A percentile compares a stretch with the other conserved stretches of the same genome.
These are phyloP conservation scores for Plutella xylostella DNA, from an alignment of 2,888 invertebrate species.

Conservation along the genomic window DNA sequence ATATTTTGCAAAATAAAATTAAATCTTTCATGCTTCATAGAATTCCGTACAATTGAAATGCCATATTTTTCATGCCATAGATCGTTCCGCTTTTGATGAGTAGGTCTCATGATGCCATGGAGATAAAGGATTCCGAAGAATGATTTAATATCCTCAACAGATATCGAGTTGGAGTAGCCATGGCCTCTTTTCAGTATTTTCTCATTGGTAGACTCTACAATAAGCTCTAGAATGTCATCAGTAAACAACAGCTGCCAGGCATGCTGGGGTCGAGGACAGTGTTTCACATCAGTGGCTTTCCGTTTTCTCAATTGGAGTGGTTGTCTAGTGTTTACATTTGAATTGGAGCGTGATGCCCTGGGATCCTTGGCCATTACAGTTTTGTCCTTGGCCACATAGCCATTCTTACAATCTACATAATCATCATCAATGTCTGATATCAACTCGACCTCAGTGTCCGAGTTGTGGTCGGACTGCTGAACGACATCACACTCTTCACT, in stretches of 20 bases:
- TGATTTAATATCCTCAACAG: conserved; percentile 43
- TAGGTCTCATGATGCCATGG: conserved; percentile 53
- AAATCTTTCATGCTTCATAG: conserved; percentile 50
- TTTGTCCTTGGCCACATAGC: conserved; percentile 44
- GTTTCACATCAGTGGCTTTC: conserved; percentile 19
- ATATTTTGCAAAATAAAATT: conserved; percentile 47
- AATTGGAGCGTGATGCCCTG: background rate
- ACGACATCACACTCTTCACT: conserved; percentile 49
- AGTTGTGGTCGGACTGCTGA: conserved; percentile 52
- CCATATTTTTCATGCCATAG: conserved; percentile 51
- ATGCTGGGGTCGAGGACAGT: conserved; percentile 36
- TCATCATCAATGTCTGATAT: conserved; percentile 32
- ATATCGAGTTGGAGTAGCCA: conserved; percentile 26
- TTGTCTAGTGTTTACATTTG: conserved; percentile 29
- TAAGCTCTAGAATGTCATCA: conserved; percentile 49
- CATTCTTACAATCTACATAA: conserved; percentile 36
- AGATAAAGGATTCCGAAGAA: conserved; percentile 55
- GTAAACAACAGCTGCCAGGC: conserved; percentile 54
- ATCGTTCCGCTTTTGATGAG: conserved; percentile 43
- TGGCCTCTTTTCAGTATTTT: conserved; percentile 33
- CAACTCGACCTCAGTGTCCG: conserved; percentile 50
- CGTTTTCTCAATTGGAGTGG: conserved; percentile 30
- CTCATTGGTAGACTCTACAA: conserved; percentile 51
- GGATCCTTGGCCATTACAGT: conserved; percentile 35
- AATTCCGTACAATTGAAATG: conserved; percentile 33